Evolutionary conservation across 2,888 invertebrate genomes (phyloP).

Genomic region (Latrodectus hesperus): DNA sequence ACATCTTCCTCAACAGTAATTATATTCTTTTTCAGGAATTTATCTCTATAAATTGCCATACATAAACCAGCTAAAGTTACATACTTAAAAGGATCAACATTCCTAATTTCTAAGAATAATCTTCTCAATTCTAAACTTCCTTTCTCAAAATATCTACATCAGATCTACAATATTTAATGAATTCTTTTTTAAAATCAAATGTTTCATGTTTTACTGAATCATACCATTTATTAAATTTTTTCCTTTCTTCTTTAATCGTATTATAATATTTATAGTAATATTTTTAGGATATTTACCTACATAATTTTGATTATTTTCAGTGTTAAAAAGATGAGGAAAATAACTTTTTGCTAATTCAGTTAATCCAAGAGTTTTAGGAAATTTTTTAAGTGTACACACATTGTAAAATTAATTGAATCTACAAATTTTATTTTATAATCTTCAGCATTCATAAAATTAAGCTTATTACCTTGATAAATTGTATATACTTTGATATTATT

Average conservation of each 20-base stretch:
- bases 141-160: constrained; percentile 31
- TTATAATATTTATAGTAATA: constrained; percentile 23
- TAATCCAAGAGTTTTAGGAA: constrained; percentile 21
- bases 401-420: constrained; percentile 24
- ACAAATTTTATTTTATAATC: constrained; percentile 12
- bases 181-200: constrained; percentile 27
- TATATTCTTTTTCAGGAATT: not conserved
- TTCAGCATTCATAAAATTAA: not conserved
- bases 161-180: constrained; percentile 18
- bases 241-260: not conserved
- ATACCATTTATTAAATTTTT: constrained; percentile 15
- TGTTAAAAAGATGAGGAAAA: constrained; percentile 26
- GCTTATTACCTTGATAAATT: not conserved
- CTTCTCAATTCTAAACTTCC: constrained; percentile 24
- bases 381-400: not conserved
- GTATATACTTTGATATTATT: not conserved
- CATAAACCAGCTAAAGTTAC: not conserved
- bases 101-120: constrained; percentile 15
- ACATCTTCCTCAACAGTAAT: constrained; percentile 10
- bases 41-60: constrained; percentile 16
- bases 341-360: constrained; percentile 10
- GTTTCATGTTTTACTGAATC: constrained; percentile 14
- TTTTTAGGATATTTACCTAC: constrained; percentile 29
- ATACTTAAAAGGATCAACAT: not conserved
- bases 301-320: constrained; percentile 14